phyloP scores from a whole-genome alignment of 1,140 invertebrate species.

The Rhizoglyphus robini region DNA sequence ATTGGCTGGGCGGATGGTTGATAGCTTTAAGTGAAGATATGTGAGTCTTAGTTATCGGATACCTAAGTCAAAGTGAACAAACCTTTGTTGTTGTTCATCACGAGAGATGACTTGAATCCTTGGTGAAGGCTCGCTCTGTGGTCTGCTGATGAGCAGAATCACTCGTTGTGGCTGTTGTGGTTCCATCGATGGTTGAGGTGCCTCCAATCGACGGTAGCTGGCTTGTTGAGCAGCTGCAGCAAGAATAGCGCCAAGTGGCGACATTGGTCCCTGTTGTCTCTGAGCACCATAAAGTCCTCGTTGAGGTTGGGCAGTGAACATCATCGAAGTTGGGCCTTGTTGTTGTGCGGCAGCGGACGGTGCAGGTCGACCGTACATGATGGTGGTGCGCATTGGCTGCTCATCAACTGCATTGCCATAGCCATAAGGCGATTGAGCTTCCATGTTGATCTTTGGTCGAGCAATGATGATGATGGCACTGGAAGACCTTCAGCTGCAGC shows the following conservation, averaged over 20 bases:
- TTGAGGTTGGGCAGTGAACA: neutral
- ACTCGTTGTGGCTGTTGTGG: neutral
- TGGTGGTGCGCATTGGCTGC: neutral
- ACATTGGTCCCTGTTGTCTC: too few relatives aligned
- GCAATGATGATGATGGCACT: neutral
- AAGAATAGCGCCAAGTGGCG: too few relatives aligned
- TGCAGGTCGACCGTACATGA: conserved; percentile 12
- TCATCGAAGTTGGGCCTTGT: neutral
- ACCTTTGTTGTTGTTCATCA: neutral
- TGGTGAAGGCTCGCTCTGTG: too few relatives aligned
- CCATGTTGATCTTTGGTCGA: conserved; percentile 1
- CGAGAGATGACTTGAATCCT: neutral
- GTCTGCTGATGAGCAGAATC: too few relatives aligned
- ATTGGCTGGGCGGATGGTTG: neutral
- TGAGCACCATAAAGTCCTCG: neutral
- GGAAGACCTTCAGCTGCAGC: neutral
- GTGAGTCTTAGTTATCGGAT: neutral
- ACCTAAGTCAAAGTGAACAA: neutral
- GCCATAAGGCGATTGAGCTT: neutral
- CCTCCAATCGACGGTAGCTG: too few relatives aligned
- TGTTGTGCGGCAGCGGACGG: neutral
- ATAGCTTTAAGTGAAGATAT: neutral
- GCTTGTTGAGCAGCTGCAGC: too few relatives aligned
- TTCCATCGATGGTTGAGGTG: neutral
- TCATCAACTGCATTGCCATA: neutral